Evolutionary conservation across 2,797 vertebrate genomes (phyloP), one percentile per base, ranked within the genome.

Genomic region (Lithobates pipiens): DNA sequence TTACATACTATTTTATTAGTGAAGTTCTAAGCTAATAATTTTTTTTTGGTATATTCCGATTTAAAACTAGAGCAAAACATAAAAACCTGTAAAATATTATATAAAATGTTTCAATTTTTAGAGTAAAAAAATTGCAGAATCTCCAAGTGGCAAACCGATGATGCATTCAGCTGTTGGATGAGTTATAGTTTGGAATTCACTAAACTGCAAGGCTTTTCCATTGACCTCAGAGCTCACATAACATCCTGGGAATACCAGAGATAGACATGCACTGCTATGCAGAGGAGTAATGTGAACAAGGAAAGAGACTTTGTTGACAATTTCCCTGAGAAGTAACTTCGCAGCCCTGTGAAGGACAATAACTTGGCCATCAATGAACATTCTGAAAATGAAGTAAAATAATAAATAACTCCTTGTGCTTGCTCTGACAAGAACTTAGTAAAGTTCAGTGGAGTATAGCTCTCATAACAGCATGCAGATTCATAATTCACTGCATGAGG

Each of bases 281-380:
- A 87, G 86, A 80, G 86, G 86, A 87, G 86, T 83, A 76, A 80
- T 83, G 85, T 83, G 85, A 86, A 79, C 54, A 61, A 69, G 78
- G 32, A 44, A 46, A 74, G 42, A 36, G 63, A 32, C 50, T 73
- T 74, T 87, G 76, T 72, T 84, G 86, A 84, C 63, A 75, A 63
- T 76, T 83, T 57, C 80, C 83, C 67, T 83, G 76, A 54, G 81
- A 83, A 83, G 80, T 67, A 72, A 83, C 79, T 87, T 87, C 70
- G 81, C 76, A 83, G 76, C 42, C 18, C 61, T 23, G 67, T 71
- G 81, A 84, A 83, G 81, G 81, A 79, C 85, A 78, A 73, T 3
- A 39, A 23, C 18, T 68, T 78, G 61, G 71, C 46, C 71, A 77
- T 74, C 29, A 78, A 46, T 74, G 54, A 42, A 21, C 15, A 63